A percentile compares a stretch with the other conserved stretches of the same genome.
Evolutionary conservation across 1,140 invertebrate genomes (phyloP).

Genomic region (Mycetomoellerius zeteki): DNA sequence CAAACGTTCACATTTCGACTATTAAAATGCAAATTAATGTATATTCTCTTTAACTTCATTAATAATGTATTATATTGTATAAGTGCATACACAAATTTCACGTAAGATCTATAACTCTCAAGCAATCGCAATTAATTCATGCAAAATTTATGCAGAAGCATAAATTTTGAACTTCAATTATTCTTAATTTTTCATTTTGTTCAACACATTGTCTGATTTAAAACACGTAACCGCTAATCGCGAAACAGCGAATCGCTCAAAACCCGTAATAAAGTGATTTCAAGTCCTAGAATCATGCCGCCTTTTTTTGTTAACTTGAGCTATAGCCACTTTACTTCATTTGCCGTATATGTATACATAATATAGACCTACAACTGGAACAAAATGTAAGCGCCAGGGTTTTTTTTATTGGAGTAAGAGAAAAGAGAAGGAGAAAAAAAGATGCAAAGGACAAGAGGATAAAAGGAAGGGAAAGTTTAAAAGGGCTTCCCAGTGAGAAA

Average conservation of each 20-base stretch:
- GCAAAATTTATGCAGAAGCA: background rate
- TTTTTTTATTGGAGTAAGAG: conserved; percentile 67
- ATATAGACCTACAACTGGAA: conserved; percentile 65
- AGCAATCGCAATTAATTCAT: background rate
- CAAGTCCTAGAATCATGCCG: conserved; percentile 9
- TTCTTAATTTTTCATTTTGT: background rate
- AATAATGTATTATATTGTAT: background rate
- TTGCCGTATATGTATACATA: conserved; percentile 16
- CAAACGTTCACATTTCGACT: background rate
- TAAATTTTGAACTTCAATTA: background rate
- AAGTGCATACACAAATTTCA: background rate
- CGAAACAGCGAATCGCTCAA: background rate
- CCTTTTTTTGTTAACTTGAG: conserved; percentile 35
- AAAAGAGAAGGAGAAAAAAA: conserved; percentile 42
- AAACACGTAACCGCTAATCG: background rate
- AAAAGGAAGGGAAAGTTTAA: conserved; percentile 47
- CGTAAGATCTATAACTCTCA: background rate
- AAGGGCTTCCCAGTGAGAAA: conserved; percentile 50
- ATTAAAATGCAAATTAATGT: background rate
- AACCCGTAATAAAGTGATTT: conserved; percentile 62
- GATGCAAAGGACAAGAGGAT: background rate
- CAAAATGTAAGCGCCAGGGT: conserved; percentile 65
- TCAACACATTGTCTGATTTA: background rate
- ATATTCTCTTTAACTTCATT: background rate
- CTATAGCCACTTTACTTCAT: conserved; percentile 56